Evolutionary conservation across 2,888 invertebrate genomes (phyloP).

Genomic region (Pandemis heparana): DNA sequence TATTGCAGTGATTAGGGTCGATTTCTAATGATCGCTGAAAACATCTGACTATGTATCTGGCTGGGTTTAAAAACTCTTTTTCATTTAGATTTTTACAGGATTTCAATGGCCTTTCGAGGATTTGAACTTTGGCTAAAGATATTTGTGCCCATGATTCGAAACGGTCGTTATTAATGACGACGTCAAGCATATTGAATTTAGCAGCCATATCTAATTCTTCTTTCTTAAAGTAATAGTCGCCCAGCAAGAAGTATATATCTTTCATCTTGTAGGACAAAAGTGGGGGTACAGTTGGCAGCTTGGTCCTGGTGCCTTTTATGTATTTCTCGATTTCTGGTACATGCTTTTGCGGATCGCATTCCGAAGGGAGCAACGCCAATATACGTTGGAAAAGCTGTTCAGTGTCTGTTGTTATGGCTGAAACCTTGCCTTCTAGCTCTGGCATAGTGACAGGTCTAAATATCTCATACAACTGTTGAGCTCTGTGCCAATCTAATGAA

Average conservation of each 20-base stretch:
- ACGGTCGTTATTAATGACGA: constrained; percentile 91
- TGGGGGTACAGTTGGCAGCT: constrained; percentile 82
- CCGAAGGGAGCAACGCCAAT: constrained; percentile 88
- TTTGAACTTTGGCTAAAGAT: constrained; percentile 91
- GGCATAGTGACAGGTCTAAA: constrained; percentile 93
- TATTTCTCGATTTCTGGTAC: constrained; percentile 88
- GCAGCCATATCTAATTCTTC: constrained; percentile 91
- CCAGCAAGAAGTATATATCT: constrained; percentile 95
- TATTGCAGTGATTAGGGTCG: constrained; percentile 89
- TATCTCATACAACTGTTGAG: constrained; percentile 91
- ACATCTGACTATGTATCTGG: constrained; percentile 91
- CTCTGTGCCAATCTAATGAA: constrained; percentile 90
- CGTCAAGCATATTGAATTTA: constrained; percentile 93
- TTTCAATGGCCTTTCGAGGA: constrained; percentile 92
- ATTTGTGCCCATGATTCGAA: constrained; percentile 98
- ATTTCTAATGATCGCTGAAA: constrained; percentile 92
- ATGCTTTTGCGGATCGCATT: constrained; percentile 88
- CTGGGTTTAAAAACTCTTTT: constrained; percentile 88
- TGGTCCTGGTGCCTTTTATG: constrained; percentile 87
- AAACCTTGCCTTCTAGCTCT: constrained; percentile 91
- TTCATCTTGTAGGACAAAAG: constrained; percentile 87
- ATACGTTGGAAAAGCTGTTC: constrained; percentile 91
- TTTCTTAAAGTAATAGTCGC: constrained; percentile 96
- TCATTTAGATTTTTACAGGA: constrained; percentile 88
- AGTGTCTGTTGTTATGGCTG: constrained; percentile 93